These are phyloP conservation scores for Monochamus saltuarius DNA, from an alignment of 1,140 invertebrate genomes.

Conservation along the genomic window DNA sequence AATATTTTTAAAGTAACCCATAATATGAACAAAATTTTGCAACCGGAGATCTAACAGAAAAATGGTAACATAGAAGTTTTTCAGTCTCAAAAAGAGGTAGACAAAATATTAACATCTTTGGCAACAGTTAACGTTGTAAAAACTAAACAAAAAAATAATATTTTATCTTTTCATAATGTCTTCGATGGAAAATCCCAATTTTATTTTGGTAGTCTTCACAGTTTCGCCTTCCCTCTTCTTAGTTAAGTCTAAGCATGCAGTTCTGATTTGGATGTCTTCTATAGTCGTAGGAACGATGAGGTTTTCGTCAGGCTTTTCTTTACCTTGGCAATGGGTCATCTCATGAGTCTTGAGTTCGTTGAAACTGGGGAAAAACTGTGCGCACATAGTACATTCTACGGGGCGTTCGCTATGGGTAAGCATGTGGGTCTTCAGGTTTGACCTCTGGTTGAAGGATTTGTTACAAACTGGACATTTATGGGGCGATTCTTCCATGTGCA, in stretches of 20 bases:
- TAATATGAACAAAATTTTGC: too few relatives aligned
- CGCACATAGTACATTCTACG: constrained; percentile 45
- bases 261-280: constrained; percentile 19
- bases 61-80: background rate
- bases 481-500: constrained; percentile 87
- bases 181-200: constrained; percentile 76
- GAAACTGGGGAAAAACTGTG: constrained; percentile 43
- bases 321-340: constrained; percentile 29
- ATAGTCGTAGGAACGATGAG: constrained; percentile 14
- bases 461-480: constrained; percentile 89
- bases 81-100: constrained; percentile 21
- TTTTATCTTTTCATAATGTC: constrained; percentile 77
- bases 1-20: background rate
- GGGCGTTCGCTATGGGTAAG: constrained; percentile 80
- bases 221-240: constrained; percentile 31
- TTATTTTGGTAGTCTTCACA: constrained; percentile 48
- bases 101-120: constrained; percentile 29
- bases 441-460: constrained; percentile 86
- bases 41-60: too few relatives aligned
- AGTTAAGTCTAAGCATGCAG: constrained; percentile 42
- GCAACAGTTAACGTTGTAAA: constrained; percentile 16
- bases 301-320: constrained; percentile 9
- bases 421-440: constrained; percentile 90
- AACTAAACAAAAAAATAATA: constrained; percentile 16
- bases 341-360: constrained; percentile 46